Evolutionary conservation across 1,140 invertebrate genomes (phyloP), one percentile per base, ranked within the genome.

Genomic region (Bombus waltoni): DNA sequence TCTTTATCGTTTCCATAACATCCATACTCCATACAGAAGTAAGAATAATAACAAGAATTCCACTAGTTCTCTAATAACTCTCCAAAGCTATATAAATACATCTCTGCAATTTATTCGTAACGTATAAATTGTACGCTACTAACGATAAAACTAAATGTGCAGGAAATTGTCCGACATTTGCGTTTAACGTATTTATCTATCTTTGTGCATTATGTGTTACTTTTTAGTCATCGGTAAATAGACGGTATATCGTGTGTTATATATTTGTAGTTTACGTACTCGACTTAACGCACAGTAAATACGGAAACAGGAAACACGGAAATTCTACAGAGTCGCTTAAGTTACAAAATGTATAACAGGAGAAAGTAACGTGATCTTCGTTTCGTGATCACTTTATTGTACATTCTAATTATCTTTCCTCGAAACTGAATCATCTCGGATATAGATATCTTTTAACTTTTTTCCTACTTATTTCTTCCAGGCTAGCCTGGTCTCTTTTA

Each of bases 391-490:
- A 22, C n/a, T 38, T 35, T 8, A 44, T 44, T 32, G 42, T 73
- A 73, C 38, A 73, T 73, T 73, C 42, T 73, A 73, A 73, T 73
- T 47, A 73, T 28, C 71, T 42, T 32, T 11, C 73, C n/a, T 25
- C 73, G 32, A 74, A 53, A 74, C 44, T 35, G 73, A 74, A 74
- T 74, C 44, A 53, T 28, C 44, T 25, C 73, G 9, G 28, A 32
- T 42, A 73, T 22, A 9, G 71, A 73, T 73, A 73, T 47, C n/a
- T 18, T 73, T 25, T 35, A 15, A 44, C 44, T 53, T 22, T 40
- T 22, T 25, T 74, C 38, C n/a, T 22, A 8, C 15, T 74, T 38
- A 53, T 74, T 47, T 74, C 72, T 74, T 74, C 53, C 44, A 28
- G 44, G 32, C 44, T 32, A 47, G n/a, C 9, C n/a, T 42, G 40